phyloP scores from a whole-genome alignment of 2,797 vertebrate species.

The Delichon dasypus region DNA sequence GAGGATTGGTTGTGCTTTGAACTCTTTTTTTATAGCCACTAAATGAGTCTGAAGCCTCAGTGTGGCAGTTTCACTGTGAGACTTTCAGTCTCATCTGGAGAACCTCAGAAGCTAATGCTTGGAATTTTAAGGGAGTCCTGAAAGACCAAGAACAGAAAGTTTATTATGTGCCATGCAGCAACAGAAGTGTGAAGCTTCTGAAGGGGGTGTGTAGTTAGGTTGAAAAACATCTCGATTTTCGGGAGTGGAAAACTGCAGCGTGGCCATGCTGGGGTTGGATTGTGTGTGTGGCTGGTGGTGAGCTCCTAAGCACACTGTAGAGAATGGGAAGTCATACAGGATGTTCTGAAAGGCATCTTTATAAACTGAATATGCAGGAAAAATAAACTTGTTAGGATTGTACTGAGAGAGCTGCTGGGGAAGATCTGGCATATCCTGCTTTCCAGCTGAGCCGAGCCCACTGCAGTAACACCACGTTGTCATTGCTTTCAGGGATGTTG shows the following conservation, averaged over 20 bases:
- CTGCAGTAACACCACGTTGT: background rate
- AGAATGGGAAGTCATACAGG: background rate
- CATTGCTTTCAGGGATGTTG: background rate
- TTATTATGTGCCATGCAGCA: background rate
- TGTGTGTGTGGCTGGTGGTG: rapidly evolving
- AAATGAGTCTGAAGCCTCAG: background rate
- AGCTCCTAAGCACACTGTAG: background rate
- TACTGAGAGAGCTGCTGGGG: background rate
- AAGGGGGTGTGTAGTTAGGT: background rate
- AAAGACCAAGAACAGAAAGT: background rate
- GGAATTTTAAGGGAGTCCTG: background rate
- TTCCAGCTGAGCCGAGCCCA: background rate
- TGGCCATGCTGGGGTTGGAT: background rate
- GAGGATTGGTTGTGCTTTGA: background rate
- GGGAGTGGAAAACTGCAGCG: background rate
- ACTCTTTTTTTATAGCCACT: background rate
- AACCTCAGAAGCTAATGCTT: background rate
- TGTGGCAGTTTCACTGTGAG: background rate
- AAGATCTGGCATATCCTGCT: background rate
- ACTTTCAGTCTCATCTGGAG: background rate
- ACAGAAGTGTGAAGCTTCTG: background rate
- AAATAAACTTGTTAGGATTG: background rate
- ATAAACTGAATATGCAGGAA: background rate
- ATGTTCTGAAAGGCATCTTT: background rate
- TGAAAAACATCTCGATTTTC: background rate